Evolutionary conservation across 2,113 vertebrate genomes (phyloP), one percentile per base, ranked within the genome.

Genomic region (Bostrychus sinensis): DNA sequence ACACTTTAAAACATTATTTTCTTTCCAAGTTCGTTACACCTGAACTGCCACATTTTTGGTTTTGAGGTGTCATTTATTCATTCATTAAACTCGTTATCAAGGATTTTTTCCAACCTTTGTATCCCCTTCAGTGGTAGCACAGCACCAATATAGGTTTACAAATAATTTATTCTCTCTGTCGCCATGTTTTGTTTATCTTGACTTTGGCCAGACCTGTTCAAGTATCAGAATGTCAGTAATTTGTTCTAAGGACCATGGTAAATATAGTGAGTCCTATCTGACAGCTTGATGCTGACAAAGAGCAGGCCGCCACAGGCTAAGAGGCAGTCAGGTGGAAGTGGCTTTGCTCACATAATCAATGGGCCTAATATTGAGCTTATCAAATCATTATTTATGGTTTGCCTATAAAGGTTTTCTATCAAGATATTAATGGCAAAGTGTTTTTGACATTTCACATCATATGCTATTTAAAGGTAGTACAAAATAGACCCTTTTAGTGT

Each of bases 241-340:
- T 72, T 69, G 9, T 58, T 70, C 56, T 56, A 9, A 70, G 70
- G 42, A 70, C 34, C 60, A 34, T 53, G 38, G 48, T 84, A 86
- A 86, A 83, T 81, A 83, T 83, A 86, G 68, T 58, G 46, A 41
- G 64, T 37, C 57, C 63, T 82, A 82, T 84, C 80, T 76, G 81
- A 77, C 34, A n/a, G 46, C 19, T 32, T 39, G 48, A 45, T 50
- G 53, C 37, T 57, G 56, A 83, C 75, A 60, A 68, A 78, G 51
- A 20, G 55, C 79, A 78, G 85, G 60, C 58, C 41, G 34, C 19
- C 30, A 50, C 42, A 55, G 56, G 69, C 64, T 32, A 22, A 37
- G 42, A 23, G 58, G 20, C 7, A 46, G 38, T 26, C 13, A 14
- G 16, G 45, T 45, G 2, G 13, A n/a, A 20, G 69, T 57, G 39